These are phyloP conservation scores for Vanessa tameamea DNA, from an alignment of 1,140 invertebrate species.

Conservation along the genomic window DNA sequence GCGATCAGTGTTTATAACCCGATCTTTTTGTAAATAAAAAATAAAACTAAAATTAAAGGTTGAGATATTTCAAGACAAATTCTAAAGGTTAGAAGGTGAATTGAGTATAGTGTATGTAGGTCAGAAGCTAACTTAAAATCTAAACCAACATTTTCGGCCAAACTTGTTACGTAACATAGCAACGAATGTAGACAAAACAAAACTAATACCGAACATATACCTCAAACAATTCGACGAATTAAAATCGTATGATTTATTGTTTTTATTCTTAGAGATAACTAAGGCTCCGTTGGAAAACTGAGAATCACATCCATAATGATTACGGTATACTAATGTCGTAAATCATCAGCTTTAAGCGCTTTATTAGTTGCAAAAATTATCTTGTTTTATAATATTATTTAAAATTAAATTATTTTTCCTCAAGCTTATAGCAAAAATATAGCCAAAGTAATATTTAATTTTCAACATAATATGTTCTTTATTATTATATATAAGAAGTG, in stretches of 20 bases:
- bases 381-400: no score
- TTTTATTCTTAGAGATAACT: slow-evolving; percentile 43
- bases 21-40: no score
- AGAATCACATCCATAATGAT: not conserved
- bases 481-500: no score
- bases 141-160: slow-evolving; percentile 2
- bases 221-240: slow-evolving; percentile 35
- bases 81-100: not conserved
- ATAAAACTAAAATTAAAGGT: no score
- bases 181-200: slow-evolving; percentile 39
- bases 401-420: no score
- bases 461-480: no score
- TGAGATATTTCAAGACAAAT: not conserved
- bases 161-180: slow-evolving; percentile 22
- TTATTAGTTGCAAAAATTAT: not conserved
- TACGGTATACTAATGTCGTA: not conserved
- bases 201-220: slow-evolving; percentile 28
- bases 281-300: slow-evolving; percentile 5
- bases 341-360: not conserved
- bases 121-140: slow-evolving; percentile 2
- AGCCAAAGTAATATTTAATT: no score
- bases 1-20: no score
- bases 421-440: no score
- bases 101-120: not conserved
- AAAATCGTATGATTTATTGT: slow-evolving; percentile 32